A percentile compares a stretch with the other conserved stretches of the same genome.
These are phyloP conservation scores for Pseudomyrmex dendroicus DNA, from an alignment of 1,140 invertebrate genomes.

Conservation along the genomic window DNA sequence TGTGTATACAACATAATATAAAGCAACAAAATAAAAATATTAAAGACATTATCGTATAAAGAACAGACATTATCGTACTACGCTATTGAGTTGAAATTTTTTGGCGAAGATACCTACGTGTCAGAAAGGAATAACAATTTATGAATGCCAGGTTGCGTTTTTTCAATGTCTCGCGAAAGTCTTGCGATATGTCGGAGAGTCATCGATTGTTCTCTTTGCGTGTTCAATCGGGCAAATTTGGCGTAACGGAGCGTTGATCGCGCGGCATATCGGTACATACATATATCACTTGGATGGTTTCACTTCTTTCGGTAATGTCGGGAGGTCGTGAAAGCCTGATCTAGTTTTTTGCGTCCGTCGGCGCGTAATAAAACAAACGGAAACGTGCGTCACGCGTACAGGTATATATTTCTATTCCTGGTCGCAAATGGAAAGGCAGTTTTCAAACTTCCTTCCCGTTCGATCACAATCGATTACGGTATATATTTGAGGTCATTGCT, in stretches of 20 bases:
- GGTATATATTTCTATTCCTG: background rate
- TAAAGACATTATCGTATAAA: no score
- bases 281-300: conserved; percentile 44
- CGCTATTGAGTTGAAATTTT: background rate
- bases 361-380: conserved; percentile 45
- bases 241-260: conserved; percentile 14
- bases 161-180: conserved; percentile 16
- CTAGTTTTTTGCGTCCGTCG: conserved; percentile 56
- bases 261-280: conserved; percentile 2
- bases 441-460: conserved; percentile 58
- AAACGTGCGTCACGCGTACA: conserved; percentile 49
- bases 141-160: background rate
- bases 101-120: conserved; percentile 10
- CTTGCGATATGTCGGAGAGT: background rate
- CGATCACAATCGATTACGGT: conserved; percentile 4
- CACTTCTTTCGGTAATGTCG: conserved; percentile 60
- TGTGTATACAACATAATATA: no score
- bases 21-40: background rate
- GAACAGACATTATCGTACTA: background rate
- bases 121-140: conserved; percentile 34
- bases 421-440: conserved; percentile 62
- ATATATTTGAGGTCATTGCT: conserved; percentile 41
- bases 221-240: conserved; percentile 18
- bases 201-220: conserved; percentile 18
- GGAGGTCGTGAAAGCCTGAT: conserved; percentile 68